Evolutionary conservation across 2,888 invertebrate genomes (phyloP).

Genomic region (Tricholauxania praeusta): DNA sequence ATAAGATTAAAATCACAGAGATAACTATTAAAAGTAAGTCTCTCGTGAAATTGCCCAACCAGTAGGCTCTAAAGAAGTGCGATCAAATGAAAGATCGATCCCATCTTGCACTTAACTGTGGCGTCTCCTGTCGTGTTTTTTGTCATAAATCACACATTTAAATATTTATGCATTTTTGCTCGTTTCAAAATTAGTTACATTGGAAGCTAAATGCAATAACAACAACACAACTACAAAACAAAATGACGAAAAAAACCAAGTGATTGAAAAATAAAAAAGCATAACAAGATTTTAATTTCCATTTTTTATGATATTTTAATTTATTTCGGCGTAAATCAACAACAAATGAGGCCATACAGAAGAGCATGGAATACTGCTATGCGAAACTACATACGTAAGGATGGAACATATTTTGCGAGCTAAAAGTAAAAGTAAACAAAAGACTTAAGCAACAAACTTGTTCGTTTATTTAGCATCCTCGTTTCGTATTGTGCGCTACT

Average conservation of each 20-base stretch:
- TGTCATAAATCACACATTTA: slow-evolving; percentile 55
- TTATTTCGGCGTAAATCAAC: slow-evolving; percentile 65
- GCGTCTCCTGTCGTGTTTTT: slow-evolving; percentile 47
- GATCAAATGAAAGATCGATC: not conserved
- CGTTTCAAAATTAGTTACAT: slow-evolving; percentile 44
- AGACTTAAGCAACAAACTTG: slow-evolving; percentile 31
- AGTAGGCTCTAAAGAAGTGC: too few species aligned
- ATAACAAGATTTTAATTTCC: slow-evolving; percentile 63
- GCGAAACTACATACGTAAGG: not conserved
- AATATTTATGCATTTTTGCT: slow-evolving; percentile 52
- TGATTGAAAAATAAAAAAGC: slow-evolving; percentile 7
- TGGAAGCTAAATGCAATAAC: not conserved
- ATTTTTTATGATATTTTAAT: slow-evolving; percentile 66
- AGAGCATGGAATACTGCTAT: not conserved
- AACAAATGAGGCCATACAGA: slow-evolving; percentile 52
- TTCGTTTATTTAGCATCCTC: not conserved
- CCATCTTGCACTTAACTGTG: slow-evolving; percentile 13
- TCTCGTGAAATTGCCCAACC: too few species aligned
- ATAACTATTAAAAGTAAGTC: too few species aligned
- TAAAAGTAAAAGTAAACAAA: slow-evolving; percentile 5
- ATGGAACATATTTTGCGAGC: not conserved
- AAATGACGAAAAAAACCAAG: not conserved
- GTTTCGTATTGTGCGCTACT: too few species aligned
- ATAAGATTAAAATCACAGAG: too few species aligned
- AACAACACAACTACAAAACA: slow-evolving; percentile 1